Evolutionary conservation across 2,888 invertebrate species (phyloP).

Genomic region (Cephus runcator): DNA sequence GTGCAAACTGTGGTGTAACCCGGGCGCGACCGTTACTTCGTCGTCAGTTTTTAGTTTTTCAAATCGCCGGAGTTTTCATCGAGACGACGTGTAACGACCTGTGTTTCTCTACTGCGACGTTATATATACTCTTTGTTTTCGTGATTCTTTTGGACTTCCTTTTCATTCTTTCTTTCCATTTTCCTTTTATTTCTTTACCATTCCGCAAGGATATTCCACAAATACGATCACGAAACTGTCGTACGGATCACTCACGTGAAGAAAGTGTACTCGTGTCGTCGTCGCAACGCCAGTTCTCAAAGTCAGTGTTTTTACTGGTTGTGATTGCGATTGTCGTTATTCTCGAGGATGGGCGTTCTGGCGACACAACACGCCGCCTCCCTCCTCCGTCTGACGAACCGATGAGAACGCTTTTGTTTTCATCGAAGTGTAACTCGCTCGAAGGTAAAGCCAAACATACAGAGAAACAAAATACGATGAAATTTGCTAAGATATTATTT

Average conservation of each 20-base stretch:
- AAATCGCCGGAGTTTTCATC: not conserved
- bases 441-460: not conserved
- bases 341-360: not conserved
- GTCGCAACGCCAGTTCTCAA: not conserved
- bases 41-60: not conserved
- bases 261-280: not conserved
- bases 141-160: not conserved
- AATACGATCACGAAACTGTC: not conserved
- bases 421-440: not conserved
- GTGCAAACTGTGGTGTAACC: not conserved
- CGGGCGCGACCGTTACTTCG: constrained; percentile 48
- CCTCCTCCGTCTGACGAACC: not conserved
- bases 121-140: not conserved
- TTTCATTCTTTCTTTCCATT: not conserved
- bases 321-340: not conserved
- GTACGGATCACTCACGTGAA: not conserved
- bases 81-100: not conserved
- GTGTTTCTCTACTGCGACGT: not conserved
- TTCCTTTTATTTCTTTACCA: not conserved
- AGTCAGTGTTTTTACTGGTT: not conserved
- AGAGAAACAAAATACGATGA: not conserved
- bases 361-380: not conserved
- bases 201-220: not conserved
- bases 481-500: not conserved
- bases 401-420: not conserved